phyloP scores from a whole-genome alignment of 2,888 invertebrate genomes.

The Strigamia maritima region DNA sequence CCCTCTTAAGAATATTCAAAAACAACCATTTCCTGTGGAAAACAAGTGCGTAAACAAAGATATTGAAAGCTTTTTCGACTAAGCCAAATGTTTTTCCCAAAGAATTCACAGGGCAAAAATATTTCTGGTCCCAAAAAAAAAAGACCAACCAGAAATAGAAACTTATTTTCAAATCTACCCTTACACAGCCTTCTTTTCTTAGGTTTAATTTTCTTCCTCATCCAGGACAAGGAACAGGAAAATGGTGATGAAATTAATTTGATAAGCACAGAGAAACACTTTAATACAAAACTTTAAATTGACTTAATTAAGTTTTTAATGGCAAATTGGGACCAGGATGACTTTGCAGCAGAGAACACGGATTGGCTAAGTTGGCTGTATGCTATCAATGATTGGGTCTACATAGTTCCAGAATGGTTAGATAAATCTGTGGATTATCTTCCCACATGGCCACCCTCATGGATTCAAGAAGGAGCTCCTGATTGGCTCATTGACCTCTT shows the following conservation, averaged over 20 bases:
- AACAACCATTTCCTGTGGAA: too few relatives aligned
- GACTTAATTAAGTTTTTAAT: not conserved
- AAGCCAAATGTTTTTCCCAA: too few relatives aligned
- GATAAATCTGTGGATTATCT: slow-evolving; percentile 1
- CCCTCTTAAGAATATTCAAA: too few relatives aligned
- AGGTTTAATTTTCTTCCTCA: not conserved
- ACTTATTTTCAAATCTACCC: not conserved
- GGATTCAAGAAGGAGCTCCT: slow-evolving; percentile 23
- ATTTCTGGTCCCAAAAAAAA: not conserved
- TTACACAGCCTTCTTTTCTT: not conserved
- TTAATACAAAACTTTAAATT: not conserved
- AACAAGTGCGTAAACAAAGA: too few relatives aligned
- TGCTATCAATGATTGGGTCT: not conserved
- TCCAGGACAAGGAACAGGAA: slow-evolving; percentile 16
- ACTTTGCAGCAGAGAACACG: not conserved
- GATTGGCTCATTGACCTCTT: slow-evolving; percentile 31
- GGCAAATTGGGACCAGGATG: not conserved
- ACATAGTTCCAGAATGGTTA: slow-evolving; percentile 26
- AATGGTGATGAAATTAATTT: not conserved
- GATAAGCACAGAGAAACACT: not conserved
- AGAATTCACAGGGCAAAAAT: not conserved
- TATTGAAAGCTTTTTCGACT: too few relatives aligned
- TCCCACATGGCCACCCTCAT: slow-evolving; percentile 34
- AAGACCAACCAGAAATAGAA: not conserved
- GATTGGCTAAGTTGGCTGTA: not conserved